These are phyloP conservation scores for Dexiosoma caninum DNA, from an alignment of 2,888 invertebrate species.

Conservation along the genomic window DNA sequence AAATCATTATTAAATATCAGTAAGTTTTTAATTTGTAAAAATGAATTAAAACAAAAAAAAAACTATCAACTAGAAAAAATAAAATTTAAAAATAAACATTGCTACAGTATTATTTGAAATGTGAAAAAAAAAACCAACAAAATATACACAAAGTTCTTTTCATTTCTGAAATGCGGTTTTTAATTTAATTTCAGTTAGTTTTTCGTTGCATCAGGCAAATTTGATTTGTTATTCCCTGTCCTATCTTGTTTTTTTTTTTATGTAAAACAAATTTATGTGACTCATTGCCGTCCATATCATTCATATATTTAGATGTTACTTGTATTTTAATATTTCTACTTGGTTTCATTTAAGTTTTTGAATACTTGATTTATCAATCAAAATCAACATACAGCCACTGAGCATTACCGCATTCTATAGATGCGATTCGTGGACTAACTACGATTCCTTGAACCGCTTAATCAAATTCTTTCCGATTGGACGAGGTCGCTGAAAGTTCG, in stretches of 20 bases:
- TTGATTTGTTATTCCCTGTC: neutral
- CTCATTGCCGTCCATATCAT: constrained; percentile 29
- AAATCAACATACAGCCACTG: too few species aligned
- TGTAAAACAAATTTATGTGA: constrained; percentile 1
- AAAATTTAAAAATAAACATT: constrained; percentile 65
- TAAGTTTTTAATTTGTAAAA: constrained; percentile 46
- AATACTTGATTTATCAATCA: neutral
- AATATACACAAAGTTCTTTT: constrained; percentile 53
- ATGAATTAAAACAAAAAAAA: constrained; percentile 58
- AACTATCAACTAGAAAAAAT: constrained; percentile 45
- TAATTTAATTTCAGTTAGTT: neutral
- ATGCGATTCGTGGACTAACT: too few species aligned
- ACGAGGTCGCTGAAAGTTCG: too few species aligned
- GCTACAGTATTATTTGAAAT: constrained; percentile 65
- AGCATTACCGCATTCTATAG: too few species aligned
- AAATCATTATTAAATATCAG: constrained; percentile 29
- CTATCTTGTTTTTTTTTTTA: neutral
- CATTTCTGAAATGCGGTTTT: constrained; percentile 53
- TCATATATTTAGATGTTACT: neutral
- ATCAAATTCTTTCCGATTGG: too few species aligned
- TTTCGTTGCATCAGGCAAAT: neutral
- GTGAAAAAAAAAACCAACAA: constrained; percentile 63
- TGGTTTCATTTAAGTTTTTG: neutral
- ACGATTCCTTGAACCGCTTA: too few species aligned
- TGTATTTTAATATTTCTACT: neutral